phyloP scores from a whole-genome alignment of 2,113 vertebrate species.

The Oxyura jamaicensis region DNA sequence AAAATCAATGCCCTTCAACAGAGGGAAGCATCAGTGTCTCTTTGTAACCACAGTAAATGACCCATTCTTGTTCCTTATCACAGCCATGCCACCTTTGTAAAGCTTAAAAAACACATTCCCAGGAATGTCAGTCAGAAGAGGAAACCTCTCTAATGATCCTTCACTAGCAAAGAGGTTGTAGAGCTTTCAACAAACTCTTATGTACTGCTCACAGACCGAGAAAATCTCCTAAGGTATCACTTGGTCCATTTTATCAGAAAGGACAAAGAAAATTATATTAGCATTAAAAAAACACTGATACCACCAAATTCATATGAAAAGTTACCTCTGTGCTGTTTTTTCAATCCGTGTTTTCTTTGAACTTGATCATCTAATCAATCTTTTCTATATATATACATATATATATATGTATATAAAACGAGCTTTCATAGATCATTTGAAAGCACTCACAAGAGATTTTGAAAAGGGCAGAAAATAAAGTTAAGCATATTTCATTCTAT shows the following conservation, averaged over 20 bases:
- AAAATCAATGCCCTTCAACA: slow-evolving; percentile 61
- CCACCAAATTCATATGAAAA: not conserved
- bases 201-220: slow-evolving; percentile 1
- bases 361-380: not conserved
- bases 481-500: not conserved
- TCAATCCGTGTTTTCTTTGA: not conserved
- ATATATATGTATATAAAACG: not conserved
- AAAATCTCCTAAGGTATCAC: not conserved
- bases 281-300: not conserved
- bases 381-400: not conserved
- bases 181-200: slow-evolving; percentile 55
- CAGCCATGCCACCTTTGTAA: not conserved
- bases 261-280: not conserved
- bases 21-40: slow-evolving; percentile 16
- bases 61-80: slow-evolving; percentile 52
- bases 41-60: not conserved
- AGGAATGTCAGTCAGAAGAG: slow-evolving; percentile 60
- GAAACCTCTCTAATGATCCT: slow-evolving; percentile 65
- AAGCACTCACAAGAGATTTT: not conserved
- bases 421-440: not conserved
- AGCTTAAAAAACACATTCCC: slow-evolving; percentile 34
- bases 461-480: not conserved
- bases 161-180: slow-evolving; percentile 59
- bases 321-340: not conserved
- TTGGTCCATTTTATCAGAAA: not conserved